Conservation (phyloP, 1,140 invertebrate species). For the Gonatopus flavifemur region DNA sequence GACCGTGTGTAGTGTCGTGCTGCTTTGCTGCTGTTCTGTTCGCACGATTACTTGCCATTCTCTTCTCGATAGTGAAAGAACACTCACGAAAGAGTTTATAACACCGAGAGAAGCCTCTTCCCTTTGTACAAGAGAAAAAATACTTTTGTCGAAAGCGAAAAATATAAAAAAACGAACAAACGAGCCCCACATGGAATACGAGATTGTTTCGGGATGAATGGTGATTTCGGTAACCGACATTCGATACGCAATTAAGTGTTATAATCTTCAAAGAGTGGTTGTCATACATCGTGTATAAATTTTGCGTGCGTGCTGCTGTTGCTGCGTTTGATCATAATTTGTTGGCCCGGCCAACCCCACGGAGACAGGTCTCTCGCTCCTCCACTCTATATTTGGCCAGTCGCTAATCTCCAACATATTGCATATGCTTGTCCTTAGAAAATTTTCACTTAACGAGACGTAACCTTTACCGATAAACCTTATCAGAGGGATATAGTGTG, state of each 20-base stretch:
- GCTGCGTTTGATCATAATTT: no score
- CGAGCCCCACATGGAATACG: conserved; percentile 58
- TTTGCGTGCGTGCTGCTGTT: conserved; percentile 37
- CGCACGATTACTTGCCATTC: no score
- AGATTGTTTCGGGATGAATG: conserved; percentile 44
- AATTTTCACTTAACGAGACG: conserved; percentile 35
- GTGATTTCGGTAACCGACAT: conserved; percentile 43
- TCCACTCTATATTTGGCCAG: conserved; percentile 56
- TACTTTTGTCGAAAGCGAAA: no score
- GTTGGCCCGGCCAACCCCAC: conserved; percentile 45
- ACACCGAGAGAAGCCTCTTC: no score
- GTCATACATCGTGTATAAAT: conserved; percentile 38
- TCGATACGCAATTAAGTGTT: conserved; percentile 32
- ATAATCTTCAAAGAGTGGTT: conserved; percentile 37
- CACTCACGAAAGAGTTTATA: conserved; percentile 32
- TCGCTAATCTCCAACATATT: conserved; percentile 55
- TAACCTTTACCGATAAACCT: conserved; percentile 20
- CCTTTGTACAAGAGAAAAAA: no score
- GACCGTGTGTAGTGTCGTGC: no score
- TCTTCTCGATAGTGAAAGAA: no score
- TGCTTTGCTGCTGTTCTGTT: no score
- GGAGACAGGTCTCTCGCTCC: no score
- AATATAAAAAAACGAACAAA: no score
- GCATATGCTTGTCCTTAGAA: conserved; percentile 42
- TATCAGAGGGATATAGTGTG: conserved; percentile 29